Base-by-base conservation (phyloP, 2,888 invertebrate species). In the Andrena bucephala region DNA sequence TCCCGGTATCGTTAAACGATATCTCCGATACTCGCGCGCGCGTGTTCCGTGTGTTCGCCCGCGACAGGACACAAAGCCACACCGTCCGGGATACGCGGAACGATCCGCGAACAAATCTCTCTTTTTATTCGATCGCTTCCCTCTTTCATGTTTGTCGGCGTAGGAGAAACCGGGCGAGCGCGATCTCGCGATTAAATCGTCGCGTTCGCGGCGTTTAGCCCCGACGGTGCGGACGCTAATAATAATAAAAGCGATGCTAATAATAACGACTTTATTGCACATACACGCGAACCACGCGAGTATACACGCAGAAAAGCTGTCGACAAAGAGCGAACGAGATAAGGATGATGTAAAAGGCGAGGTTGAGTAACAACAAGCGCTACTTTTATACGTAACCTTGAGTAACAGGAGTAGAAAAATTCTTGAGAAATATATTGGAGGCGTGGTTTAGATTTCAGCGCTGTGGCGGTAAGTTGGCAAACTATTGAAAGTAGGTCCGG, bases 1-100 rank as follows among this genome's bases (percentile, higher is more conserved):
- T 8, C 36, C 71, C 27, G 72, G 72, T 85, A 86, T 86, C 85
- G 81, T 80, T 79, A 81, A 85, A 79, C 87, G 84, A 86, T 87
- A 87, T 80, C 84, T 73, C 70, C 68, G 72, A 86, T 86, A 63
- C n/a, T 66, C 5, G 48, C 10, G 27, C 13, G 29, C 24, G 36
- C 20, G 6, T 24, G 13, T 60, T 20, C 27, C 33, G 50, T 33
- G 62, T 63, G 27, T 65, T 42, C 67, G 36, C 8, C 20, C 29
- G 68, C 68, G 33, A 60, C 8, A 6, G 57, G 24, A 60, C 48
- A 65, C 48, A 65, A 70, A 73, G 42, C 42, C n/a, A 2, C 63
- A 67, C 48, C 29, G n/a, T 31, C 16, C 31, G 29, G 69, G 27
- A 50, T 70, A 27, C 50, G 13, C 31, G 68, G 42, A 59, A 42